Evolutionary conservation across 2,797 vertebrate species (phyloP), one percentile per base, ranked within the genome.

Genomic region (Eulemur mongoz): DNA sequence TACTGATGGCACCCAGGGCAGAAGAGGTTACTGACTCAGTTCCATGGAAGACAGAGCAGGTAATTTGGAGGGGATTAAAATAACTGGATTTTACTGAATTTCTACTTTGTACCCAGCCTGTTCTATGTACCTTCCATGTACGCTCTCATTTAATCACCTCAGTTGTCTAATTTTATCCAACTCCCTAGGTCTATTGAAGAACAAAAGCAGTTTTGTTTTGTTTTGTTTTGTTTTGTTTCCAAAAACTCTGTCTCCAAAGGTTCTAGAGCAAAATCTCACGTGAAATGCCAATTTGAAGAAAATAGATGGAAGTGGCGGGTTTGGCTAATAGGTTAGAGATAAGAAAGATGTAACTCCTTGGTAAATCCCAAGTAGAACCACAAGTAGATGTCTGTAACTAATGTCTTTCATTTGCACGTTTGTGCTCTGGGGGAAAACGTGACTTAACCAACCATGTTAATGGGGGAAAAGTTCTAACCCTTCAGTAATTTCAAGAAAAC

Each of bases 401-500:
- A 75, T 40, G 35, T 92, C 45, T 96, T 87, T 52, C 52, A 67
- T 94, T 93, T 79, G 10, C 81, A 96, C 65, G 20, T 97, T 97
- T 92, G 81, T 91, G 52, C 59, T 96, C 59, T 84, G 30, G 13
- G 61, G 63, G 15, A 50, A 96, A 97, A 97, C 32, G 78, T 96
- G 91, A 97, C 90, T 96, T 97, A 87, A 95, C 93, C 50, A 79
- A 95, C 45, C 82, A 84, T 94, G 88, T 80, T 93, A 93, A 95
- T n/a, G 38, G 85, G 23, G 92, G 43, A 1, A 93, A 95, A 95
- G 82, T 96, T 95, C 89, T 96, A 96, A 95, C 92, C 76, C 48
- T 95, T 89, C 85, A 96, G 76, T 95, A 95, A 97, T 97, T 96
- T 98, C 75, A 86, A 94, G 90, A 93, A 97, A 97, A 96, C 95